Percentiles rank a stretch among this genome's conserved stretches.
phyloP scores from a whole-genome alignment of 1,140 invertebrate genomes.

The Panagrolaimus sp. region DNA sequence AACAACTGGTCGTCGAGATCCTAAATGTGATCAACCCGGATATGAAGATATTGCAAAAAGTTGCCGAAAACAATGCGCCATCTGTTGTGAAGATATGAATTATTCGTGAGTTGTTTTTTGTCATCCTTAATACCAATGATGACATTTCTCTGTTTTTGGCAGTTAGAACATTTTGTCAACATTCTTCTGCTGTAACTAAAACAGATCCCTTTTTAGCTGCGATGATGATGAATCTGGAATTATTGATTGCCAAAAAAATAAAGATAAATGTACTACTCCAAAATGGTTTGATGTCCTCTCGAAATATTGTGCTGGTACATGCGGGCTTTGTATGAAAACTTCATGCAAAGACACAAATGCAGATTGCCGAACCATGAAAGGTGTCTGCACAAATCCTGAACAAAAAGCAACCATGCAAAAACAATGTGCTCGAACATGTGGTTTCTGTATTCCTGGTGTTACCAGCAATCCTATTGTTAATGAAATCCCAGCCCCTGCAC shows the following conservation, averaged over 20 bases:
- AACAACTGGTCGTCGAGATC: slow-evolving; percentile 35
- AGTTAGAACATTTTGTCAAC: too few relatives aligned
- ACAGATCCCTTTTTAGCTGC: background rate
- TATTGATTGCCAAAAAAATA: slow-evolving; percentile 41
- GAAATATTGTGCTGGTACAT: slow-evolving; percentile 41
- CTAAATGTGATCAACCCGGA: slow-evolving; percentile 39
- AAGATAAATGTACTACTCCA: slow-evolving; percentile 36
- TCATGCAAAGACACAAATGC: slow-evolving; percentile 31
- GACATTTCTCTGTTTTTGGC: too few relatives aligned
- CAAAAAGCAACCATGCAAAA: slow-evolving; percentile 37
- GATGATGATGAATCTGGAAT: slow-evolving; percentile 27
- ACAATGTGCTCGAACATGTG: slow-evolving; percentile 43
- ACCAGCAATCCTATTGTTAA: slow-evolving; percentile 9
- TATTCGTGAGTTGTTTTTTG: slow-evolving; percentile 29
- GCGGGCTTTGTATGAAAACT: slow-evolving; percentile 36
- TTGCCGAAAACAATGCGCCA: slow-evolving; percentile 44
- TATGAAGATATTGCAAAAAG: slow-evolving; percentile 45
- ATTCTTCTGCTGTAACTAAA: too few relatives aligned
- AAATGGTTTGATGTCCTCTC: slow-evolving; percentile 50
- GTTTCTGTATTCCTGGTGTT: slow-evolving; percentile 29
- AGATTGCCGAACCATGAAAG: slow-evolving; percentile 34
- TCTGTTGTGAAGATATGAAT: slow-evolving; percentile 41
- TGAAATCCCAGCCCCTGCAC: background rate
- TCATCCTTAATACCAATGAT: too few relatives aligned
- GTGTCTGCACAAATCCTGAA: slow-evolving; percentile 32